phyloP scores from a whole-genome alignment of 2,888 invertebrate species.

The Tetragonula carbonaria region DNA sequence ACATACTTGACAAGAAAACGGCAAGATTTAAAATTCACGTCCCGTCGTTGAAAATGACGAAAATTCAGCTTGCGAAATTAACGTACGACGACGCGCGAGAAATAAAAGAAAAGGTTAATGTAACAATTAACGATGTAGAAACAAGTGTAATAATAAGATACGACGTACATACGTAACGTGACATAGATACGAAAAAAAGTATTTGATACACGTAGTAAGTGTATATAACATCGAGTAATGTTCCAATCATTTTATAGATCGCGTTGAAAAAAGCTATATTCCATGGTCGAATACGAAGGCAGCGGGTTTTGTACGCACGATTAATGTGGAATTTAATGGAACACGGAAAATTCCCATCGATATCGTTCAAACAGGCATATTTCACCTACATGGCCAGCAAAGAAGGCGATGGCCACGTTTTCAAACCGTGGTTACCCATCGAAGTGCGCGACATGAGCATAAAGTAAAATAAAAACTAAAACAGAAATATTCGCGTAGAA shows the following conservation, averaged over 20 bases:
- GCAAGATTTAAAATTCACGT: constrained; percentile 37
- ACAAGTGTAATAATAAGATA: too few relatives aligned
- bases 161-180: too few relatives aligned
- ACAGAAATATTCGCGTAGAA: background rate
- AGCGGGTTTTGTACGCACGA: constrained; percentile 70
- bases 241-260: constrained; percentile 67
- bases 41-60: constrained; percentile 60
- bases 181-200: background rate
- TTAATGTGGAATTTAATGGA: constrained; percentile 78
- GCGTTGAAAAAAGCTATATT: constrained; percentile 67
- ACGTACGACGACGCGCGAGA: constrained; percentile 69
- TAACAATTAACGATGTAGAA: too few relatives aligned
- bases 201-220: too few relatives aligned
- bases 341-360: constrained; percentile 75
- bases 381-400: constrained; percentile 78
- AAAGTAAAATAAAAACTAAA: background rate
- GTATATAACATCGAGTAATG: background rate
- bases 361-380: constrained; percentile 76
- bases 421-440: constrained; percentile 68
- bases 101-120: constrained; percentile 69
- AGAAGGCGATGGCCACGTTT: constrained; percentile 76
- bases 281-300: constrained; percentile 71
- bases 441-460: constrained; percentile 24
- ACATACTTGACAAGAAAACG: constrained; percentile 19
- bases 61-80: constrained; percentile 55